These are phyloP conservation scores for Mesochorus sp. DNA, from an alignment of 2,888 invertebrate species.

Conservation along the genomic window DNA sequence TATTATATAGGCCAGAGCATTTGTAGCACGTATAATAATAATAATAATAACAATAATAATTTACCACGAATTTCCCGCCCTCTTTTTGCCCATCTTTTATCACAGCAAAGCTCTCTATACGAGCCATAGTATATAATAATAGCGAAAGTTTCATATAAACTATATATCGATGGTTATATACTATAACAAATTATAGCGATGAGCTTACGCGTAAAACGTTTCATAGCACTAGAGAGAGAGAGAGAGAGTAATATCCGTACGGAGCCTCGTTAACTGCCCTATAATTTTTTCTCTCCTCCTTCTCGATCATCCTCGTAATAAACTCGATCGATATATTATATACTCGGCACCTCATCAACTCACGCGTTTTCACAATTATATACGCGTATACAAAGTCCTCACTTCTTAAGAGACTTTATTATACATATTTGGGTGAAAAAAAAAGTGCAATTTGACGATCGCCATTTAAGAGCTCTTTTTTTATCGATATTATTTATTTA, in stretches of 20 bases:
- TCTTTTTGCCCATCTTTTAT: conserved; percentile 12
- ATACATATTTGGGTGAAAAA: too few species aligned
- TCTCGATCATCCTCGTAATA: conserved; percentile 13
- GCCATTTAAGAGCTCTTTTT: too few species aligned
- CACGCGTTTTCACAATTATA: conserved; percentile 3
- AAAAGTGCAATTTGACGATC: too few species aligned
- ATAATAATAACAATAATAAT: neutral
- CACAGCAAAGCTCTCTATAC: neutral
- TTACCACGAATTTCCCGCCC: neutral
- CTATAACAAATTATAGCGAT: conserved; percentile 46
- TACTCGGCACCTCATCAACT: conserved; percentile 9
- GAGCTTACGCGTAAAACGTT: conserved; percentile 31
- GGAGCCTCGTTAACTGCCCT: conserved; percentile 54
- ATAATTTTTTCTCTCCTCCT: conserved; percentile 35
- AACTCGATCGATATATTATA: conserved; percentile 43
- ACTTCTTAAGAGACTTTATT: neutral
- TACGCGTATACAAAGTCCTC: neutral
- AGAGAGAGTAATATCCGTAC: conserved; percentile 34
- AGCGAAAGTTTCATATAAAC: too few species aligned
- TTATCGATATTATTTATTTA: too few species aligned
- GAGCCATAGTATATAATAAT: neutral
- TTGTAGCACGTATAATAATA: too few species aligned
- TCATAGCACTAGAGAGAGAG: conserved; percentile 39
- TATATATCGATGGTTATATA: neutral
- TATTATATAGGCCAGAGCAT: too few species aligned